Evolutionary conservation across 2,113 vertebrate species (phyloP), one percentile per base, ranked within the genome.

Genomic region (Alaudala cheleensis): DNA sequence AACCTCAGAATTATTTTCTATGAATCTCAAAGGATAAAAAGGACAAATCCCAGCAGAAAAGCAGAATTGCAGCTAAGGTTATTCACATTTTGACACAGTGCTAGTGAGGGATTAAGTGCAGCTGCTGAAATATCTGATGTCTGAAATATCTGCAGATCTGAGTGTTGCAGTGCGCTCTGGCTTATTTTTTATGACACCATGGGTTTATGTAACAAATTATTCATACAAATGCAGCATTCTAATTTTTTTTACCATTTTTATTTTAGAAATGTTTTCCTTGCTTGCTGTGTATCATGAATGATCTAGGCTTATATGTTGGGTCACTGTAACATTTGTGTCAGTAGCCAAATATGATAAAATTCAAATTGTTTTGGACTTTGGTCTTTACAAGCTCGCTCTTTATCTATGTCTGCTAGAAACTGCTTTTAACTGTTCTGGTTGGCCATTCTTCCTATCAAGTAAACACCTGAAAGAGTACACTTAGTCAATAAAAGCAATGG

Each of bases 401-500:
- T 81, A 92, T 76, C 72, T 93, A 5, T 33, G 10, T 37, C 57
- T 77, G 12, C 37, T 69, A 49, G 60, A 83, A 85, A 81, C 31
- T 57, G 45, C 54, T 87, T 84, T 90, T 65, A 85, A 53, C 25
- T 60, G 19, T 60, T 88, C 58, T 3, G 6, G 33, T 62, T n/a
- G 91, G 37, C 31, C 26, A 58, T 65, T 77, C 24, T 81, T 92
- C 49, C 19, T 92, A 50, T 71, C 22, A 80, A 49, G 58, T 67
- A 86, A 86, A 86, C 14, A 87, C 34, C 31, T 72, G 56, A 79
- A 92, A 73, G 25, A 21, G 26, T 85, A 84, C 39, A 77, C 24
- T 84, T 87, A 77, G 50, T 92, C 76, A 84, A 67, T 94, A 92
- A 91, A 92, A 86, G 11, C 39, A 88, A 61, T 47, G 83, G 53